These are phyloP conservation scores for Casuarius casuarius DNA, from an alignment of 2,113 vertebrate species.

Conservation along the genomic window DNA sequence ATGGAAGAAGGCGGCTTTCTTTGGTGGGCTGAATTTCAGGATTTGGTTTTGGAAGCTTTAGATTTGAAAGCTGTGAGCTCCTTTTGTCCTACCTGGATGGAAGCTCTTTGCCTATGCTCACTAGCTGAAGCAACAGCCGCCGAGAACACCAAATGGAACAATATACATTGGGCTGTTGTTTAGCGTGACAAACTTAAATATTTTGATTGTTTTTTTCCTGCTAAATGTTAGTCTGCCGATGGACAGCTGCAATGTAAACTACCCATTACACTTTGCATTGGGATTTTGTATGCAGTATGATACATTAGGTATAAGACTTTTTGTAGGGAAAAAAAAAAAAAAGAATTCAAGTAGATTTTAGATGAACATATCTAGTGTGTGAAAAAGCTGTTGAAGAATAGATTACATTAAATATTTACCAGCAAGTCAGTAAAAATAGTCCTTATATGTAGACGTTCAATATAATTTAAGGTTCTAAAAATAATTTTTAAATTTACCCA, in stretches of 20 bases:
- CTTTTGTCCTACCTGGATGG: neutral
- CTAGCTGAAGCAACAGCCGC: neutral
- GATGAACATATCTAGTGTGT: constrained; percentile 65
- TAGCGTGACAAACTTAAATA: neutral
- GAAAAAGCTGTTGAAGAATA: constrained; percentile 69
- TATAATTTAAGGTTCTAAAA: constrained; percentile 74
- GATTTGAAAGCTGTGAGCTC: neutral
- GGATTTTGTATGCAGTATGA: constrained; percentile 64
- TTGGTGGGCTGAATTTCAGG: neutral
- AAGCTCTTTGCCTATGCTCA: neutral
- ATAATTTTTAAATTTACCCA: constrained; percentile 42
- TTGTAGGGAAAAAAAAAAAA: constrained; percentile 56
- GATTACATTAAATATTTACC: constrained; percentile 66
- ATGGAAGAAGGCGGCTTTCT: neutral
- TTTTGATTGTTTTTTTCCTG: constrained; percentile 34
- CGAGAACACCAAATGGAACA: neutral
- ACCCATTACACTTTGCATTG: constrained; percentile 44
- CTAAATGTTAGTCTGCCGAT: constrained; percentile 46
- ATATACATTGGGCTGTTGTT: neutral
- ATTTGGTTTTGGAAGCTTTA: neutral
- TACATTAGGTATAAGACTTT: constrained; percentile 67
- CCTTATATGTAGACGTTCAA: constrained; percentile 56
- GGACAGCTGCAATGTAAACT: constrained; percentile 58
- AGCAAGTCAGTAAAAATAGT: constrained; percentile 65
- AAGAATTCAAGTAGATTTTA: constrained; percentile 71